Percentiles rank a stretch among this genome's conserved stretches.
These are phyloP conservation scores for Eupithecia vulgata DNA, from an alignment of 2,888 invertebrate species.

Conservation along the genomic window DNA sequence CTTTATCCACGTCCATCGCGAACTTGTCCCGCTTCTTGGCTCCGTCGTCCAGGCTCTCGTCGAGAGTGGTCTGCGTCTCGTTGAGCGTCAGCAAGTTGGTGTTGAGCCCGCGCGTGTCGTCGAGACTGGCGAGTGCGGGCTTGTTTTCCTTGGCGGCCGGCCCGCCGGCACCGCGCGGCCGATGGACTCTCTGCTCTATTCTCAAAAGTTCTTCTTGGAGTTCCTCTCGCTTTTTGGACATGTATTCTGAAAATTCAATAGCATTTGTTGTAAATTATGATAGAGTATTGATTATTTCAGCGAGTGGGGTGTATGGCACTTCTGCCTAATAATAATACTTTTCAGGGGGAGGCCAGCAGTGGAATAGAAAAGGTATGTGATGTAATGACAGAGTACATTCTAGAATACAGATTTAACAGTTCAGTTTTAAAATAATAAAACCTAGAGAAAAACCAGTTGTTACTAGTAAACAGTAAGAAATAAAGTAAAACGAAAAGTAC, in stretches of 20 bases:
- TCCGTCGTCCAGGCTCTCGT: slow-evolving; percentile 41
- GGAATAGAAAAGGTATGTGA: not conserved
- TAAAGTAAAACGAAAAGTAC: not conserved
- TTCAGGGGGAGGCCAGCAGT: not conserved
- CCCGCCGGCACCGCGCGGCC: slow-evolving; percentile 50
- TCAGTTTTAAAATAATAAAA: not conserved
- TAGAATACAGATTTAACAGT: not conserved
- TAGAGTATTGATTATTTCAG: not conserved
- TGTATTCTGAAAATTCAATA: slow-evolving; percentile 77
- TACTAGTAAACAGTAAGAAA: not conserved
- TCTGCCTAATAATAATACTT: not conserved
- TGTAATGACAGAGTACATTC: not conserved
- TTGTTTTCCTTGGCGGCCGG: slow-evolving; percentile 69
- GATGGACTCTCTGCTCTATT: slow-evolving; percentile 83
- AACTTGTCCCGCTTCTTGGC: slow-evolving; percentile 72
- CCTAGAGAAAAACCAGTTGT: not conserved
- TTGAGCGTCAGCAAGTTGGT: slow-evolving; percentile 54
- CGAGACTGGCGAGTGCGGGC: slow-evolving; percentile 41
- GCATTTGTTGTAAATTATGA: not conserved
- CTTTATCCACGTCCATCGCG: slow-evolving; percentile 71
- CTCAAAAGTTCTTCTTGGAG: slow-evolving; percentile 86
- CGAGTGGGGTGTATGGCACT: not conserved
- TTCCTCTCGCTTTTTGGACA: slow-evolving; percentile 85
- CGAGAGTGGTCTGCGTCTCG: not conserved
- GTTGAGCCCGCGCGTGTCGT: not conserved